phyloP scores from a whole-genome alignment of 1,140 invertebrate genomes.

The Drosophila seguyi region DNA sequence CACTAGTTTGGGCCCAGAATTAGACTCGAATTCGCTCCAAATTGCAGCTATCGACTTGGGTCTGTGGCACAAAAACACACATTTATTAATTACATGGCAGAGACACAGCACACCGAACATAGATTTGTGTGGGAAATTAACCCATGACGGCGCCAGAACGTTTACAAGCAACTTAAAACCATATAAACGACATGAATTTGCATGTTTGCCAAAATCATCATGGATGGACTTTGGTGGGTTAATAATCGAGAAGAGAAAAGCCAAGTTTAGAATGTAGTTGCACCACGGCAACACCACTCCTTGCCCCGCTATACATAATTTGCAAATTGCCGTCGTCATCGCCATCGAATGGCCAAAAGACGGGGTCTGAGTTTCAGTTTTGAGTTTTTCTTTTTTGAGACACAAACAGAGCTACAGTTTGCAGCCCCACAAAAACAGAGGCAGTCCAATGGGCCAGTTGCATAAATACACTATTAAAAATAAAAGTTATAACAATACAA shows the following conservation, averaged over 20 bases:
- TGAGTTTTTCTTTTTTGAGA: conserved; percentile 14
- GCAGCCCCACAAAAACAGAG: conserved; percentile 23
- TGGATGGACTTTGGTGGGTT: conserved; percentile 35
- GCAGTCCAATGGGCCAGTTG: conserved; percentile 37
- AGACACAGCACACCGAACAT: conserved; percentile 41
- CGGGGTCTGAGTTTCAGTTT: conserved; percentile 22
- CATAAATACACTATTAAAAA: conserved; percentile 40
- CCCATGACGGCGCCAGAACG: conserved; percentile 39
- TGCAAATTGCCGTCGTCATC: conserved; percentile 69
- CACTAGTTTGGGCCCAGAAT: conserved; percentile 42
- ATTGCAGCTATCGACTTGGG: conserved; percentile 38
- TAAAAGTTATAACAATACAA: not conserved
- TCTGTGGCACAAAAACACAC: conserved; percentile 69
- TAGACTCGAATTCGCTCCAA: conserved; percentile 27
- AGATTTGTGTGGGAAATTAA: conserved; percentile 51
- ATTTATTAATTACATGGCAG: conserved; percentile 78
- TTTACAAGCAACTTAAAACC: conserved; percentile 14
- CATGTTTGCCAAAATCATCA: not conserved
- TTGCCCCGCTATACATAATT: conserved; percentile 62
- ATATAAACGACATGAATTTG: conserved; percentile 26
- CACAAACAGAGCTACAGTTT: conserved; percentile 34
- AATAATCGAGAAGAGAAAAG: conserved; percentile 61
- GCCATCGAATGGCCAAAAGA: conserved; percentile 43
- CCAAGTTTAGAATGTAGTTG: conserved; percentile 77
- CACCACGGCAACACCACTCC: conserved; percentile 49